Base-by-base conservation (phyloP, 2,797 vertebrate genomes). In the Luscinia megarhynchos region DNA sequence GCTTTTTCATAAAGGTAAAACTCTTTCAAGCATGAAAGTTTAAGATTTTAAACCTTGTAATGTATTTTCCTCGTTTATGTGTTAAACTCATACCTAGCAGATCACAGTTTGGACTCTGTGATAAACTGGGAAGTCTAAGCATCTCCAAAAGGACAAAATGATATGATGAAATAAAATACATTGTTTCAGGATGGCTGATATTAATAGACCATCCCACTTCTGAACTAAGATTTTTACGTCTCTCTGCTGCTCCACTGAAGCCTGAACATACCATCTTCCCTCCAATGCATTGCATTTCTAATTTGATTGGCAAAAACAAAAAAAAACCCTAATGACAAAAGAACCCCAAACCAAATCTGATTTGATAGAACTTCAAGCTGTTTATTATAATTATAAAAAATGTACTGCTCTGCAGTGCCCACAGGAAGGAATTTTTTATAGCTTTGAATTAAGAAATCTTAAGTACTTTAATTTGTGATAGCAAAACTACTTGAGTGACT, bases 401-500 rank as follows among this genome's bases (percentile, higher is more conserved):
- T 21, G 7, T 54, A 45, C 19, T 76, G 63, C 32, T 87, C 40
- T 81, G 58, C 36, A 54, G 46, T 62, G 30, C n/a, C 58, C 58
- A 85, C 46, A 79, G 91, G 66, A 97, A 93, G 22, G 51, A 66
- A 6, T 12, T 54, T 81, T 93, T 79, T 72, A 57, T 76, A 32
- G 22, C 45, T 94, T 87, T 73, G 36, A 94, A 84, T 95, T 96
- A 81, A 91, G 84, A 75, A 89, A 75, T 81, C n/a, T 48, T 55
- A 73, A 92, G 23, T 81, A 57, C 51, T 90, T 87, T 51, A 63
- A 8, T 86, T 22, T 91, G 14, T 38, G 62, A 89, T 62, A 88
- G 29, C 11, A 78, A 78, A 86, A 81, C 34, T 59, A 36, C 55
- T 84, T 51, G 41, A 83, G 46, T 75, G 45, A 76, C 76, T 95